phyloP scores from a whole-genome alignment of 2,888 invertebrate species.

The Euplagia quadripunctaria region DNA sequence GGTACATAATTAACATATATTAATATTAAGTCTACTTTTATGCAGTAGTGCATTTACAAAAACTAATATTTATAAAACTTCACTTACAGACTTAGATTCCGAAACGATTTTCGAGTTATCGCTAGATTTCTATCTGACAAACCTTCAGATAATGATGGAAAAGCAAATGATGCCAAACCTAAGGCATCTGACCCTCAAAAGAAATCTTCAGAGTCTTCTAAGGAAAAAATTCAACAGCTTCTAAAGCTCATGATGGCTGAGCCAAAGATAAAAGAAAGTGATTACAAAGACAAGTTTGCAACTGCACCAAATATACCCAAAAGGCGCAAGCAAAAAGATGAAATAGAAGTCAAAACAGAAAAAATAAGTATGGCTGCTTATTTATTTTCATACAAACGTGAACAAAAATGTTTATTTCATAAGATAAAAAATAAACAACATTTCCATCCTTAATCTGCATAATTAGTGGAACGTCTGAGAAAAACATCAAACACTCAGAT shows the following conservation, averaged over 20 bases:
- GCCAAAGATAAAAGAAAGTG: constrained; percentile 73
- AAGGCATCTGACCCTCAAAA: constrained; percentile 50
- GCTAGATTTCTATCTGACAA: constrained; percentile 69
- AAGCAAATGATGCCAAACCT: constrained; percentile 56
- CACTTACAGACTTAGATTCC: constrained; percentile 57
- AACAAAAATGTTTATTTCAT: no score
- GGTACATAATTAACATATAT: constrained; percentile 38
- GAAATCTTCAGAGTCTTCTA: constrained; percentile 59
- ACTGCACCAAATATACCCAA: constrained; percentile 69
- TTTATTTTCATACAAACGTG: background rate
- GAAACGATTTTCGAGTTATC: constrained; percentile 62
- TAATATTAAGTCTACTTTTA: background rate
- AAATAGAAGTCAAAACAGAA: constrained; percentile 71
- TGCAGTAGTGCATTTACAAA: constrained; percentile 11
- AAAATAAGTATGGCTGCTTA: constrained; percentile 70
- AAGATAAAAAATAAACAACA: no score
- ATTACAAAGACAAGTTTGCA: constrained; percentile 74
- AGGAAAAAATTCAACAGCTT: constrained; percentile 79
- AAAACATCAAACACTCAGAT: no score
- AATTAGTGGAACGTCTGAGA: no score
- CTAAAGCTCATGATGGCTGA: constrained; percentile 78
- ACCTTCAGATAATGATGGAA: constrained; percentile 68
- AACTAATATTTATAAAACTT: constrained; percentile 15
- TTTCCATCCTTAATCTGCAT: no score
- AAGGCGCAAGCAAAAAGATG: constrained; percentile 63